These are phyloP conservation scores for Callaeas wilsoni DNA, from an alignment of 2,113 vertebrate genomes.

Conservation along the genomic window DNA sequence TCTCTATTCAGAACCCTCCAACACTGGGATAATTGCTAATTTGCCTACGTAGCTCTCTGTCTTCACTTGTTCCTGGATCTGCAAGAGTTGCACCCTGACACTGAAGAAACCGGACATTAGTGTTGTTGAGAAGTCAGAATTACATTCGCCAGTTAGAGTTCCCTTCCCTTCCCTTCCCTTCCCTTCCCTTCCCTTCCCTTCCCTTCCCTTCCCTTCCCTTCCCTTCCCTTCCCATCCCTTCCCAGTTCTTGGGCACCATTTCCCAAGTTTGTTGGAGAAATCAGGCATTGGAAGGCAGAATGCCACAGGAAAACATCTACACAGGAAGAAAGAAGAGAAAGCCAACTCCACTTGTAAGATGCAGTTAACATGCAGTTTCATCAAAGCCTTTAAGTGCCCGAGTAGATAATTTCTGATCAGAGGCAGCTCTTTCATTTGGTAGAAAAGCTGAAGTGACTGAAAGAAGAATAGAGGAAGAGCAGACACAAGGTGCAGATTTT, in stretches of 20 bases:
- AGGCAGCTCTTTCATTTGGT: not conserved
- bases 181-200: not conserved
- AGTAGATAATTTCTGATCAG: conserved; percentile 27
- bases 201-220: not conserved
- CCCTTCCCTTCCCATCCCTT: no score
- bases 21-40: not conserved
- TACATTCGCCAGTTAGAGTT: not conserved
- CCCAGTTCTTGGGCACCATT: not conserved
- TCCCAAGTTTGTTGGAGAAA: not conserved
- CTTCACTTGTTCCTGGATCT: not conserved
- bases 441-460: not conserved
- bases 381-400: not conserved
- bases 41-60: not conserved
- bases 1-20: not conserved
- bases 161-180: not conserved
- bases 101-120: not conserved
- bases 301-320: not conserved
- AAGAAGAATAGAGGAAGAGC: not conserved
- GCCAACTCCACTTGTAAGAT: not conserved
- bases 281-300: not conserved
- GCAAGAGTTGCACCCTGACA: not conserved
- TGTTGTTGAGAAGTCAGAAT: not conserved
- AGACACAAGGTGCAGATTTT: not conserved
- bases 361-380: not conserved
- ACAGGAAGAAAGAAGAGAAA: not conserved